These are phyloP conservation scores for Coregonus sp. DNA, from an alignment of 2,797 vertebrate species.

Conservation along the genomic window DNA sequence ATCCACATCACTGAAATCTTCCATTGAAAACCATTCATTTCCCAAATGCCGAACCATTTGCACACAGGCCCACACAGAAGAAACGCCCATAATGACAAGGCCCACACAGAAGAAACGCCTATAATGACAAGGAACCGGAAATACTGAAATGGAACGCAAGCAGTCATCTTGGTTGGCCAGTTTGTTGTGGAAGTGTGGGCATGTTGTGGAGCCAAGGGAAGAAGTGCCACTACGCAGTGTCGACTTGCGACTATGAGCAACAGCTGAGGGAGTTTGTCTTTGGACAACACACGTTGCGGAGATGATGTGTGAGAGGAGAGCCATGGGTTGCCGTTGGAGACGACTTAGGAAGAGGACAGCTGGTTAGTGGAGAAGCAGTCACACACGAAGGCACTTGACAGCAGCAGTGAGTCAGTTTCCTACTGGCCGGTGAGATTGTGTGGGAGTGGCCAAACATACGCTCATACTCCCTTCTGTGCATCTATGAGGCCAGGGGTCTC, in stretches of 20 bases:
- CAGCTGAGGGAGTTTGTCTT: constrained; percentile 12
- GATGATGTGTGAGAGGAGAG: background rate
- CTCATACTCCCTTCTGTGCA: background rate
- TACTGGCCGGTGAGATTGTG: constrained; percentile 6
- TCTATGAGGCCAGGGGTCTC: background rate
- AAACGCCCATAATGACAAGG: background rate
- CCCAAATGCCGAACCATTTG: too few relatives aligned
- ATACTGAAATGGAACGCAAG: background rate
- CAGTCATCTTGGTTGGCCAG: too few relatives aligned
- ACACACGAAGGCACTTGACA: constrained; percentile 53
- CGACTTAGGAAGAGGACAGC: constrained; percentile 13
- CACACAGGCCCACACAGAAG: background rate
- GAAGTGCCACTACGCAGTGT: constrained; percentile 6
- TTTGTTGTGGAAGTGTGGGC: too few relatives aligned
- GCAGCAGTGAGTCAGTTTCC: constrained; percentile 31
- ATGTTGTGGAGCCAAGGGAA: background rate
- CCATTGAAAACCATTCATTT: too few relatives aligned
- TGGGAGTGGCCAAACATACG: background rate
- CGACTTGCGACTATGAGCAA: constrained; percentile 44
- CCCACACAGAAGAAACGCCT: background rate
- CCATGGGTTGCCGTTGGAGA: background rate
- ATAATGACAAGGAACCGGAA: background rate
- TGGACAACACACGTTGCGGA: constrained; percentile 9
- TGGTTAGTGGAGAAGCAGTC: constrained; percentile 8
- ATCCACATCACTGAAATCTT: background rate